These are phyloP conservation scores for Otus sunia DNA, from an alignment of 2,113 vertebrate species.

Conservation along the genomic window DNA sequence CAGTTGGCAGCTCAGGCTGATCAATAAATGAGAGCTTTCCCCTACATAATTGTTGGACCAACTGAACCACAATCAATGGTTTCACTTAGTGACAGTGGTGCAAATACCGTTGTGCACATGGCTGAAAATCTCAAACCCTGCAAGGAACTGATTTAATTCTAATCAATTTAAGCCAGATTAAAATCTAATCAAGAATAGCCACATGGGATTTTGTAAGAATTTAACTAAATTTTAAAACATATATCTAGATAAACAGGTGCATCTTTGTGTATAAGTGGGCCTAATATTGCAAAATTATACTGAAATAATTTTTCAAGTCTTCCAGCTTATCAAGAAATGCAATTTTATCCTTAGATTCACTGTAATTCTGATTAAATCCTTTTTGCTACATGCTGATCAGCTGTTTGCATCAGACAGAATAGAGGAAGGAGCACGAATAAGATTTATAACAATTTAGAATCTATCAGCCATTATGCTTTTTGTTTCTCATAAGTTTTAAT, in stretches of 20 bases:
- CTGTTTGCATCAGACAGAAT: background rate
- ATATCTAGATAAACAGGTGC: background rate
- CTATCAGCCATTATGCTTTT: background rate
- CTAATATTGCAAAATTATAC: background rate
- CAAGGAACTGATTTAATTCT: background rate
- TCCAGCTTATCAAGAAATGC: background rate
- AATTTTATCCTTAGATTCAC: background rate
- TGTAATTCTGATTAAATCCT: background rate
- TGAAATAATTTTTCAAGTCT: background rate
- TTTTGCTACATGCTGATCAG: background rate
- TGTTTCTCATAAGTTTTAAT: slow-evolving; percentile 19
- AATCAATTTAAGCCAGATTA: background rate
- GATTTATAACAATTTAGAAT: background rate
- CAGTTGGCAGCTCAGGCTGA: background rate
- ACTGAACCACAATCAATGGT: background rate
- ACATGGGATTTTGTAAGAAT: background rate
- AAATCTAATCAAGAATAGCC: background rate
- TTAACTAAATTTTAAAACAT: background rate
- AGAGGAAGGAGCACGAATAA: background rate
- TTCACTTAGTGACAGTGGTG: background rate
- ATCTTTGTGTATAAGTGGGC: background rate
- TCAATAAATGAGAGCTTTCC: background rate
- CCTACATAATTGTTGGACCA: background rate
- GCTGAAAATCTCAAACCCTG: background rate
- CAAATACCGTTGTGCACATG: background rate